Evolutionary conservation across 2,888 invertebrate genomes (phyloP).

Genomic region (Agrotis segetum): DNA sequence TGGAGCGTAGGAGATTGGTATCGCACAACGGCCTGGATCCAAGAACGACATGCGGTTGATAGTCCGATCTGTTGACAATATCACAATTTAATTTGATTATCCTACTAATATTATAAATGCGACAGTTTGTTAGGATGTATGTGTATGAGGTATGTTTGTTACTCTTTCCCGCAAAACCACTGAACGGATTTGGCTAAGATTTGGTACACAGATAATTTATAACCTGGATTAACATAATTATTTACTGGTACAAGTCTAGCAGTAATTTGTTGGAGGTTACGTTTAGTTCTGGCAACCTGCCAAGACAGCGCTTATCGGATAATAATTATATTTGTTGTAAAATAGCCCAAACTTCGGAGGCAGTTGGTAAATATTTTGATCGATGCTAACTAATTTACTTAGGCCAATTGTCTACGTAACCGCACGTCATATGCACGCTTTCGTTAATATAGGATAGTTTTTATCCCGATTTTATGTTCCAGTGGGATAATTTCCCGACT

Average conservation of each 20-base stretch:
- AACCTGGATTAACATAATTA: no score
- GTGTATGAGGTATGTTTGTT: no score
- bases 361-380: slow-evolving; percentile 28
- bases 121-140: no score
- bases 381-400: neutral
- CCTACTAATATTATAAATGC: no score
- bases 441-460: no score
- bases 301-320: slow-evolving; percentile 32
- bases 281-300: slow-evolving; percentile 34
- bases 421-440: no score
- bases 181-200: no score
- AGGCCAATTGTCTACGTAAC: no score
- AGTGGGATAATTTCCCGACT: no score
- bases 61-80: slow-evolving; percentile 88
- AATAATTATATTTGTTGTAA: slow-evolving; percentile 23
- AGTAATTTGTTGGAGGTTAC: slow-evolving; percentile 11
- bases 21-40: slow-evolving; percentile 86
- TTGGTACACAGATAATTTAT: no score
- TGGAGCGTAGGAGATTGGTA: slow-evolving; percentile 86
- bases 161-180: no score
- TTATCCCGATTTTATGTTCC: no score
- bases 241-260: slow-evolving; percentile 4
- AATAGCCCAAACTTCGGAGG: neutral
- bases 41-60: slow-evolving; percentile 92
- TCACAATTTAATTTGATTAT: neutral